Evolutionary conservation across 2,113 vertebrate species (phyloP), one percentile per base, ranked within the genome.

Genomic region (Sinocyclocheilus rhinocerous): DNA sequence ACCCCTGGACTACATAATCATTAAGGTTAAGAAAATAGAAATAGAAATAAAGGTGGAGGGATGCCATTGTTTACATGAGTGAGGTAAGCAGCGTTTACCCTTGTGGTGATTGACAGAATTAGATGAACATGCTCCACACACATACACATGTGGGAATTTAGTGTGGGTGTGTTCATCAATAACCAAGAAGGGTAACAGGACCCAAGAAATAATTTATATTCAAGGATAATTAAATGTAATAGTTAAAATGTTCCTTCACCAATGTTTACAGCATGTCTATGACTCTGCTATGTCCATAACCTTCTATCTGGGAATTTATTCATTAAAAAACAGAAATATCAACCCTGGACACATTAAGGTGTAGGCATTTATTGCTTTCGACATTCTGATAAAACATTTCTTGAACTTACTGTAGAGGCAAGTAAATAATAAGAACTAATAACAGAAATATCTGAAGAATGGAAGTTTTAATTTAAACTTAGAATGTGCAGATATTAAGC

Each of bases 31-130:
- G 39, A 48, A 13, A 75, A 57, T 57, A 20, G 8, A 45, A 75
- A 57, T 57, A 75, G 22, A 75, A 48, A 76, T 50, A 26, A 26
- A 76, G 42, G 72, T 76, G 72, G n/a, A 76, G 36, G 36, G 20
- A 45, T 73, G 42, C 42, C 72, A 50, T 48, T 26, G 72, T 75
- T 75, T 48, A 75, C 39, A 24, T 13, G 12, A 76, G 72, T 13
- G 72, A 75, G 1, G 12, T 24, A 50, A 76, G 2, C 39, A 45
- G 36, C 6, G 0, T 70, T 4, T 36, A 36, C 16, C 29, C 16
- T 70, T 20, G 3, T 36, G 36, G 5, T 45, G 72, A 48, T 4
- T 26, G 72, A 26, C 6, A 76, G 72, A 24, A 45, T 76, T 24
- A 50, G 22, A 42, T 4, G 4, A 42, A 6, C 36, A 39, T 39